A percentile compares a stretch with the other conserved stretches of the same genome.
Evolutionary conservation across 2,113 vertebrate species (phyloP).

Genomic region (Campylorhamphus procurvoides): DNA sequence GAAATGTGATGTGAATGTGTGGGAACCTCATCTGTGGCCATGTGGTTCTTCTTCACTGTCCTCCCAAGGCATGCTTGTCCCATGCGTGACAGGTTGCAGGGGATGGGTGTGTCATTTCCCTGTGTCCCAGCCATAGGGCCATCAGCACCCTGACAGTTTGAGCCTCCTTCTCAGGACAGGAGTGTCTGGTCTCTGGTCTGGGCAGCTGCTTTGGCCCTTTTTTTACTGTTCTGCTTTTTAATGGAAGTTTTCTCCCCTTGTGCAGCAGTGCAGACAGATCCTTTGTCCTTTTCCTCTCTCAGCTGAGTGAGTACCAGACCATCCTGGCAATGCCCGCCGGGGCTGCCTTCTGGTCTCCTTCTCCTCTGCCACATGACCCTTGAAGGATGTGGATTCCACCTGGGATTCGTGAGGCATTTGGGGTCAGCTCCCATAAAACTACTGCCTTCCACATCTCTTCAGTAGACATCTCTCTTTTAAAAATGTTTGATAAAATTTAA

Average conservation of each 20-base stretch:
- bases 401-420: neutral
- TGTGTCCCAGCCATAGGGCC: neutral
- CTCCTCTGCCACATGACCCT: neutral
- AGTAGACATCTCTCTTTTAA: neutral
- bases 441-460: neutral
- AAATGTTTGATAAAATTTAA: neutral
- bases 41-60: neutral
- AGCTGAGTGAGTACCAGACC: neutral
- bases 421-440: neutral
- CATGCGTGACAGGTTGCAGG: neutral
- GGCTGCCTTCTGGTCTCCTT: neutral
- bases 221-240: neutral
- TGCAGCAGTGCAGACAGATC: neutral
- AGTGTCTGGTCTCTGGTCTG: neutral
- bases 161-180: neutral
- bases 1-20: neutral
- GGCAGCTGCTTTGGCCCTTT: neutral
- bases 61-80: neutral
- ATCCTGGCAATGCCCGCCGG: neutral
- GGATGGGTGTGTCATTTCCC: neutral
- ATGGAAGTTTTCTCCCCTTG: neutral
- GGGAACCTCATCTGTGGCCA: neutral
- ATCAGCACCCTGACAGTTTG: neutral
- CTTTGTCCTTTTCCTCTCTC: conserved; percentile 2
- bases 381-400: neutral